Percentiles rank a stretch among this genome's conserved stretches.
Conservation (phyloP, 1,140 invertebrate species). For the Pachypsylla venusta region DNA sequence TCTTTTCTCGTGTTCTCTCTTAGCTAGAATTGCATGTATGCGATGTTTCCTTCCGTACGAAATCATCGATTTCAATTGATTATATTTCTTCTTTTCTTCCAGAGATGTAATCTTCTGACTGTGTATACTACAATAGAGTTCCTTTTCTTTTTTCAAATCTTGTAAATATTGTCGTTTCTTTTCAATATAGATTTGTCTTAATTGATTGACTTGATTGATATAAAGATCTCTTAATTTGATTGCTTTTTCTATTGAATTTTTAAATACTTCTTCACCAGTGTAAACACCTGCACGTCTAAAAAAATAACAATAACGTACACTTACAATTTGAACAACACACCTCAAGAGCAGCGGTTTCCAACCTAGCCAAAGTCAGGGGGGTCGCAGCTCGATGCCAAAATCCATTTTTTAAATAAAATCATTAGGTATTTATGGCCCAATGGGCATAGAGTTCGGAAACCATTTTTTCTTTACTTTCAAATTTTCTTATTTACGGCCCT, state of each 20-base stretch:
- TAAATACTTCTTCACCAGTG: not conserved
- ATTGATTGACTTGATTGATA: not conserved
- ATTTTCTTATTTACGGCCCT: too few relatives aligned
- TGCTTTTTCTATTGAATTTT: not conserved
- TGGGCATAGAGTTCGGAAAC: too few relatives aligned
- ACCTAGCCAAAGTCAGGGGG: too few relatives aligned
- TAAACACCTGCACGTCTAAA: slow-evolving; percentile 3
- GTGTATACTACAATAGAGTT: slow-evolving; percentile 5
- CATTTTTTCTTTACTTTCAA: too few relatives aligned
- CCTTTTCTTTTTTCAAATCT: slow-evolving; percentile 2
- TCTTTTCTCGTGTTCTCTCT: not conserved
- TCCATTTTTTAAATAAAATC: too few relatives aligned
- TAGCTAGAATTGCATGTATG: slow-evolving; percentile 1
- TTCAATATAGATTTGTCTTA: not conserved
- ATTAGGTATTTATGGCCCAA: too few relatives aligned
- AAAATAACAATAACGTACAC: too few relatives aligned
- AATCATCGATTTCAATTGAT: not conserved
- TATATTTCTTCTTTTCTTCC: not conserved
- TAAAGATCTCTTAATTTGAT: not conserved
- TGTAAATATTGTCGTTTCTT: slow-evolving; percentile 1
- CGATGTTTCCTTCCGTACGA: not conserved
- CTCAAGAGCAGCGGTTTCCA: too few relatives aligned
- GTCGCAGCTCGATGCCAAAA: too few relatives aligned
- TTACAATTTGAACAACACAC: too few relatives aligned
- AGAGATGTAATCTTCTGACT: not conserved